Evolutionary conservation across 2,888 invertebrate genomes (phyloP), one percentile per base, ranked within the genome.

Genomic region (Tetramorium bicarinatum): DNA sequence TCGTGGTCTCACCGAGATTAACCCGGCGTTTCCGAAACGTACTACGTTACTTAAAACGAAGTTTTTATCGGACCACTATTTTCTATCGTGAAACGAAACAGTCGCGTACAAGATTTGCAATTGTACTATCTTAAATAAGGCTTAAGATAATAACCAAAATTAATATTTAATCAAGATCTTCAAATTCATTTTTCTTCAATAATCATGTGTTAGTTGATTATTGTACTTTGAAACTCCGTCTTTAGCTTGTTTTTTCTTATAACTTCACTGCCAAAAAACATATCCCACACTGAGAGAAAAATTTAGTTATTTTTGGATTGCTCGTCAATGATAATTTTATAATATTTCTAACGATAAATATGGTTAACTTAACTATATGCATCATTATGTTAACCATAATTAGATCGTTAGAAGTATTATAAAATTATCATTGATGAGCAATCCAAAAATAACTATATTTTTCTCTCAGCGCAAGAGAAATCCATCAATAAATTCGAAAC

Each of bases 1-100:
- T 69, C 77, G 41, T 66, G 54, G 72, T 72, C 81, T 90, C 81
- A 79, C 62, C 56, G 38, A 74, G 84, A 72, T 85, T 87, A 84
- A 86, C 62, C 52, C 79, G 76, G 64, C 41, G 52, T 84, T 72
- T 61, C 54, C 75, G n/a, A 82, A 71, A 86, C 72, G 29, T 75
- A 62, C 72, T 84, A 82, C 69, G 41, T 71, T 59, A 64, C 61
- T 62, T 74, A 76, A 79, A 84, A 69, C 72, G 61, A 79, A 83
- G 75, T 86, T 88, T 86, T 75, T 83, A 79, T 80, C 83, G 75
- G 56, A 44, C 34, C 74, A 38, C 29, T 71, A 49, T 34, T 79
- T 56, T 59, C 66, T 38, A 18, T 29, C 44, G 67, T n/a, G 49
- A 34, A 81, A 61, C 56, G 18, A 64, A 72, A 52, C 61, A 38